phyloP scores from a whole-genome alignment of 2,888 invertebrate genomes.

The Drosophila falleni region DNA sequence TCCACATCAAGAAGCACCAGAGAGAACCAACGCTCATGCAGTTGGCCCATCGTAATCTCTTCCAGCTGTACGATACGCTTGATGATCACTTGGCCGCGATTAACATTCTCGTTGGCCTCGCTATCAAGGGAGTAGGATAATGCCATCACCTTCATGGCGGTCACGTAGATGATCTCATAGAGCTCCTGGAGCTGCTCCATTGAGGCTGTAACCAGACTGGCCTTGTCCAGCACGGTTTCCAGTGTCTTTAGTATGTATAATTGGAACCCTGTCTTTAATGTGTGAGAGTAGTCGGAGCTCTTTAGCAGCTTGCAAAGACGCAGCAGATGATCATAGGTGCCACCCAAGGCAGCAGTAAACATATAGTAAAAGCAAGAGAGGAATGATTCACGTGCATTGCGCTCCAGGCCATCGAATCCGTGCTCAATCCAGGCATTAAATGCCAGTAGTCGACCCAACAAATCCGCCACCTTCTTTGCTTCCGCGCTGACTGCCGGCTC shows the following conservation, averaged over 20 bases:
- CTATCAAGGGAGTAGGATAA: slow-evolving; percentile 66
- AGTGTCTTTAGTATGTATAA: slow-evolving; percentile 75
- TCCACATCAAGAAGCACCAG: slow-evolving; percentile 77
- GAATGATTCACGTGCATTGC: slow-evolving; percentile 78
- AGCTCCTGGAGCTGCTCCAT: slow-evolving; percentile 50
- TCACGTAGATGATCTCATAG: slow-evolving; percentile 76
- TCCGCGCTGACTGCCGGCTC: slow-evolving; percentile 74
- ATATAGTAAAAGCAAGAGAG: slow-evolving; percentile 83
- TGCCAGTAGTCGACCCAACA: slow-evolving; percentile 83
- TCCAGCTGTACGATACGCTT: slow-evolving; percentile 57
- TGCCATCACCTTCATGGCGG: slow-evolving; percentile 82
- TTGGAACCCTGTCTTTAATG: slow-evolving; percentile 78
- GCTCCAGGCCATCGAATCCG: slow-evolving; percentile 79
- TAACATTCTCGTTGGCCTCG: slow-evolving; percentile 36
- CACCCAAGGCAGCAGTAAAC: slow-evolving; percentile 67
- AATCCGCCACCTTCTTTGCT: slow-evolving; percentile 82
- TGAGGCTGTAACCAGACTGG: slow-evolving; percentile 34
- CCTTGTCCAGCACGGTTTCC: slow-evolving; percentile 67
- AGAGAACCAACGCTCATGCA: slow-evolving; percentile 79
- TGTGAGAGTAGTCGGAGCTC: slow-evolving; percentile 79
- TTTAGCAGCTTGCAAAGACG: slow-evolving; percentile 72
- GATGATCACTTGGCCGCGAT: slow-evolving; percentile 59
- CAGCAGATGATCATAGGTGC: slow-evolving; percentile 69
- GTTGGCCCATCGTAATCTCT: slow-evolving; percentile 44
- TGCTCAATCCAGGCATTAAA: slow-evolving; percentile 83